These are phyloP conservation scores for Cranoglanis bouderius DNA, from an alignment of 2,113 vertebrate genomes.

Conservation along the genomic window DNA sequence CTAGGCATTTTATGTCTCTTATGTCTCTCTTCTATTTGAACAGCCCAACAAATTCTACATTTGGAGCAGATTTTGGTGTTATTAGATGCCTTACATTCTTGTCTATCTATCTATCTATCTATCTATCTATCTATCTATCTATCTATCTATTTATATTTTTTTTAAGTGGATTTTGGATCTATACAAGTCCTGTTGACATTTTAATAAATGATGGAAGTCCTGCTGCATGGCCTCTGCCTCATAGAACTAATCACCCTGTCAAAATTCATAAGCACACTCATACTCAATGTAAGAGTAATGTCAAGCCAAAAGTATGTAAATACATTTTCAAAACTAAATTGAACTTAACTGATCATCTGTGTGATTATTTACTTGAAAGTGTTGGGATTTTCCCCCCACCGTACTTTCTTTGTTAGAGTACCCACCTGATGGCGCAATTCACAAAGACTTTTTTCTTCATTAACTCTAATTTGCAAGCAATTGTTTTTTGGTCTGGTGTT, in stretches of 20 bases:
- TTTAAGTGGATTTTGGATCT: not conserved
- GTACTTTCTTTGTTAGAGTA: not conserved
- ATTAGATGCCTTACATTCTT: not conserved
- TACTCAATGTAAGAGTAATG: not conserved
- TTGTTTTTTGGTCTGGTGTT: not conserved
- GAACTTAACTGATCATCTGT: not conserved
- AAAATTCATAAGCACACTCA: not conserved
- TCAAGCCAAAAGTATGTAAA: conserved; percentile 7
- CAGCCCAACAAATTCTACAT: not conserved
- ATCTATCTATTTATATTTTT: too few species aligned
- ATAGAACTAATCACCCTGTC: conserved; percentile 19
- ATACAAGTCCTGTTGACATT: conserved; percentile 2
- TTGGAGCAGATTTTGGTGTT: not conserved
- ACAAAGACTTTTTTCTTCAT: not conserved
- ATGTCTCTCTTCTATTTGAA: not conserved
- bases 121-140: too few species aligned
- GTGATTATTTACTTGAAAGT: not conserved
- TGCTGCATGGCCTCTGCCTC: conserved; percentile 1
- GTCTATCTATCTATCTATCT: too few species aligned
- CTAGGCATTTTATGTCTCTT: not conserved
- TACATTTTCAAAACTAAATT: not conserved
- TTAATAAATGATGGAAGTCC: conserved; percentile 2
- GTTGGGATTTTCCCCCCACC: not conserved
- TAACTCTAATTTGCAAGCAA: not conserved
- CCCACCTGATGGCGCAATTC: not conserved